Base-by-base conservation (phyloP, 2,888 invertebrate species). In the Ectemnius continuus region DNA sequence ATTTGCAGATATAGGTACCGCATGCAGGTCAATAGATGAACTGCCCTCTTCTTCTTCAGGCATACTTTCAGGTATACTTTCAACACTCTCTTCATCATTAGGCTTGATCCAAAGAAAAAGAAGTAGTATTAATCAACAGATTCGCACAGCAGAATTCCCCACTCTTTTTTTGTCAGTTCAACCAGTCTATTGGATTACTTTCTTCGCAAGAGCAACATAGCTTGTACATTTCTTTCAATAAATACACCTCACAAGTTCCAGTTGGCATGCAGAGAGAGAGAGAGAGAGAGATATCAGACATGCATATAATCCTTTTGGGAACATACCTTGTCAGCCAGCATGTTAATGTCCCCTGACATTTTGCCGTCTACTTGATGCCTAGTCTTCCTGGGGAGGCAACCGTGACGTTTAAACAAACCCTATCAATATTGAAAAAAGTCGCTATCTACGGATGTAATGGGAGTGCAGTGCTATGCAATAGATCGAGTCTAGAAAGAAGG, bases 321-420 rank as follows among this genome's bases (percentile, higher is more conserved):
- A 81, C 76, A 47, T 86, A 90, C 90, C 88, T 88, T 89, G 45
- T 87, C 89, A 46, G 87, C 84, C 69, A 87, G 88, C 88, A 87
- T 89, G 75, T 87, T 90, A 66, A 89, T 86, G 59, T 90, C 89
- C 26, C 83, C 80, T 16, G 89, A 90, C 90, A 90, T 89, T 46
- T 81, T 84, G 80, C 13, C 45, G 52, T 70, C 16, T 63, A 73
- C 60, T 67, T 23, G 45, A 6, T 62, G 62, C 26, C 61, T 75
- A 59, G 56, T 48, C 56, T 47, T 48, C 58, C 69, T 73, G 56
- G 46, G 76, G 70, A 28, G n/a, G 74, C 61, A 1, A 48, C 36
- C 36, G 36, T 36, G 36, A 36, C 4, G 26, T 36, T 8, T 52
- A 1, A 57, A 4, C 13, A 11, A n/a, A 16, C 18, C 52, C 5